Base-by-base conservation (phyloP, 2,888 invertebrate genomes). In the Tromatobia lineatoria region DNA sequence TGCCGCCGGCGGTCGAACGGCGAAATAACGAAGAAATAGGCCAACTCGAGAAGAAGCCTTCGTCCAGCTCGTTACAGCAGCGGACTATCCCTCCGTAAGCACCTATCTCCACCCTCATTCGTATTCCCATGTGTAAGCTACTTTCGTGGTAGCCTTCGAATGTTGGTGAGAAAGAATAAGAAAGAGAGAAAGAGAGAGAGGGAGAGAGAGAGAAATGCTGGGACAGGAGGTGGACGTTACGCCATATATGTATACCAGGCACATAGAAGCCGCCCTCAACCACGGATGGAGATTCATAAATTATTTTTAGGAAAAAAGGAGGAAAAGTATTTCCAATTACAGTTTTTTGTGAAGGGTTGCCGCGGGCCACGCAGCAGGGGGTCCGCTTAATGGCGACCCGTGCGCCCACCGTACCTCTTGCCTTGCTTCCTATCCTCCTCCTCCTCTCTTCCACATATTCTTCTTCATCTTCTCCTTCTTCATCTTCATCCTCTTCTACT, bases 301-400 rank as follows among this genome's bases (percentile, higher is more conserved):
- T 93, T 93, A 93, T 93, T 93, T 91, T 91, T 91, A 91, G 92
- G 92, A 93, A 93, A 93, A 93, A 93, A 92, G 93, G 93, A 92
- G 91, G 93, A 93, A 93, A 93, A 93, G 92, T 93, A 93, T 93
- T 93, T 93, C 93, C 93, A 93, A 93, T 93, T 93, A 93, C 93
- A 93, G 93, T 93, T 93, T 93, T 93, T 93, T 93, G 93, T 93
- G 93, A 92, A 93, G 92, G 92, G 92, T 93, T 93, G 93, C 93
- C 93, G 93, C 93, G 93, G 93, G 93, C 93, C 91, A 93, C 93
- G 88, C 93, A 90, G 91, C 93, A 93, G 93, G 93, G 93, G 93
- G 93, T 93, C 93, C 90, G 91, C 92, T 93, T 93, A 93, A 93
- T 93, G 93, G 93, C 93, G 93, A 93, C 93, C 92, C 92, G 92